A percentile compares a stretch with the other conserved stretches of the same genome.
phyloP scores from a whole-genome alignment of 1,140 invertebrate genomes.

The Lutraria rhynchaena region DNA sequence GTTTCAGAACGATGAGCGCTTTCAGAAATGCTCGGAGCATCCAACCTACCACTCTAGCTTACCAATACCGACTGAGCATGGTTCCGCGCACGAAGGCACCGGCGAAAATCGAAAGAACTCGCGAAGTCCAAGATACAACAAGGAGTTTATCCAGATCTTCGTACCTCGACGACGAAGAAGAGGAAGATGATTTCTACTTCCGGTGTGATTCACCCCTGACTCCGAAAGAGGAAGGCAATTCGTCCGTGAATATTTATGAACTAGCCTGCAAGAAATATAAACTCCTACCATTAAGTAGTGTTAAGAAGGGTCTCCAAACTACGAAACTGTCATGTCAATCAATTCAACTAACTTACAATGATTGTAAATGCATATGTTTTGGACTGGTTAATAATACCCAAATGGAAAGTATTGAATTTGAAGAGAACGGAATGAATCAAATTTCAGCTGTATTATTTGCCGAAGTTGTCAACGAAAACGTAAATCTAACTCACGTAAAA shows the following conservation, averaged over 20 bases:
- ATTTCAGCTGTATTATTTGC: neutral
- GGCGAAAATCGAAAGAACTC: too few species aligned
- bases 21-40: too few species aligned
- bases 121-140: too few species aligned
- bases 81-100: too few species aligned
- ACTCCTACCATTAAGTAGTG: neutral
- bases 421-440: neutral
- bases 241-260: neutral
- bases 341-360: neutral
- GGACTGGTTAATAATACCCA: neutral
- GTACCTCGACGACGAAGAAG: too few species aligned
- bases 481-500: conserved; percentile 11
- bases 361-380: neutral
- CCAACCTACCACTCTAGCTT: too few species aligned
- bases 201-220: too few species aligned
- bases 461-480: neutral
- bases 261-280: conserved; percentile 9
- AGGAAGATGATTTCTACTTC: too few species aligned
- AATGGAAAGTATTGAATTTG: neutral
- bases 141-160: too few species aligned
- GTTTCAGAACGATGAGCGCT: too few species aligned
- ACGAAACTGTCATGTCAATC: conserved; percentile 21
- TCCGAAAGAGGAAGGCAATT: too few species aligned
- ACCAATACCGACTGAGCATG: too few species aligned
- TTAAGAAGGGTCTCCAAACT: neutral